phyloP scores from a whole-genome alignment of 2,888 invertebrate species.

The Hydraecia micacea region DNA sequence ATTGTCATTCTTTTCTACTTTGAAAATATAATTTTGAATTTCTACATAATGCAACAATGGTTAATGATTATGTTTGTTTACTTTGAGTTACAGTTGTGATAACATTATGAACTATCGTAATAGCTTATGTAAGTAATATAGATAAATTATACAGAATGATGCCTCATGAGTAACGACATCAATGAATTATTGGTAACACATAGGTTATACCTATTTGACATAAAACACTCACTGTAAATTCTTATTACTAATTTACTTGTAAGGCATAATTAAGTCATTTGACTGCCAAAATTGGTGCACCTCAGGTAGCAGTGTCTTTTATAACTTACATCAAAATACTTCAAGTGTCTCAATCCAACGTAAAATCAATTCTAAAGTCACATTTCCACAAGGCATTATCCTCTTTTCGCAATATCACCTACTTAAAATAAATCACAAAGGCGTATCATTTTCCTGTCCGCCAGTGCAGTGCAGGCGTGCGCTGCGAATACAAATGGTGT shows the following conservation, averaged over 20 bases:
- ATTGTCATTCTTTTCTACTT: neutral
- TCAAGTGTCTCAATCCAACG: neutral
- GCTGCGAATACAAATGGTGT: constrained; percentile 73
- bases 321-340: neutral
- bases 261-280: neutral
- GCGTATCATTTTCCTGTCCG: constrained; percentile 60
- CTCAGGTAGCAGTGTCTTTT: neutral
- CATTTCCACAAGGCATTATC: neutral
- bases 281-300: neutral
- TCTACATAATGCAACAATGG: neutral
- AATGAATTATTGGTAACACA: neutral
- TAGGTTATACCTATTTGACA: neutral
- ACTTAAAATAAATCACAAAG: constrained; percentile 31
- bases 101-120: neutral
- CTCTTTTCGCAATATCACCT: constrained; percentile 5
- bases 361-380: neutral
- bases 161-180: neutral
- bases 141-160: constrained; percentile 5
- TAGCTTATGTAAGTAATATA: neutral
- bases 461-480: constrained; percentile 62
- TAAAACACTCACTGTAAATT: neutral
- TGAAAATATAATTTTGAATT: neutral
- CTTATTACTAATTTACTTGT: neutral
- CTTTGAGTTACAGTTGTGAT: neutral
- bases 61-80: neutral